A percentile compares a stretch with the other conserved stretches of the same genome.
Conservation (phyloP, 2,888 invertebrate species). For the Cosmia trapezina region DNA sequence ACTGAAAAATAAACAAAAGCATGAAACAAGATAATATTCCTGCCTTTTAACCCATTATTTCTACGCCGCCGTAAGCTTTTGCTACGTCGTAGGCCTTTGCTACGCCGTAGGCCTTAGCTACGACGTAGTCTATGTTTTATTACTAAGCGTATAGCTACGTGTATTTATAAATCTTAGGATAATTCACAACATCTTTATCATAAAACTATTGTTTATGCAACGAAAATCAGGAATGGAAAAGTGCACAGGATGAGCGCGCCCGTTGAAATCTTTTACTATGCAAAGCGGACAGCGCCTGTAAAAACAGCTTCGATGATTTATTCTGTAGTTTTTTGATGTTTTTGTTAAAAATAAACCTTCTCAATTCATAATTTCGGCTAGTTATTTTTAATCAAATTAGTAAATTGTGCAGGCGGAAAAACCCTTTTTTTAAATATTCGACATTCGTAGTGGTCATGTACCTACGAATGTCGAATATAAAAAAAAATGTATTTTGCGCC, state of each 20-base stretch:
- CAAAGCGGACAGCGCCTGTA: neutral
- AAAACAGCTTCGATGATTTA: neutral
- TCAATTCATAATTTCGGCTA: neutral
- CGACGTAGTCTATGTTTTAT: slow-evolving; percentile 2
- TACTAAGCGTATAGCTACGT: neutral
- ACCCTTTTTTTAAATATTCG: neutral
- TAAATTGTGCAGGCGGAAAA: neutral
- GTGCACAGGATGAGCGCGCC: neutral
- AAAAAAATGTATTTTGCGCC: too few species aligned
- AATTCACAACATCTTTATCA: neutral
- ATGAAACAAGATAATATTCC: neutral
- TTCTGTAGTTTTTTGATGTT: neutral
- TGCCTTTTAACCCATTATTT: too few species aligned
- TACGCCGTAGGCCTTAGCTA: slow-evolving; percentile 17
- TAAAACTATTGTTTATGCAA: neutral
- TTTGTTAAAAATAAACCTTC: neutral
- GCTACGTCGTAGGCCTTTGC: neutral
- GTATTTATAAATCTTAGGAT: neutral
- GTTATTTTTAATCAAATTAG: neutral
- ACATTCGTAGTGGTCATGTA: too few species aligned
- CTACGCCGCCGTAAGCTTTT: neutral
- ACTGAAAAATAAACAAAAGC: neutral
- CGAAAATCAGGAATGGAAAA: neutral
- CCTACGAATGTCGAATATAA: too few species aligned
- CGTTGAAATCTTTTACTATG: slow-evolving; percentile 20